A percentile compares a stretch with the other conserved stretches of the same genome.
phyloP scores from a whole-genome alignment of 35 echinoderm and acorn worm genomes.

The Ophiothrix spiculata region DNA sequence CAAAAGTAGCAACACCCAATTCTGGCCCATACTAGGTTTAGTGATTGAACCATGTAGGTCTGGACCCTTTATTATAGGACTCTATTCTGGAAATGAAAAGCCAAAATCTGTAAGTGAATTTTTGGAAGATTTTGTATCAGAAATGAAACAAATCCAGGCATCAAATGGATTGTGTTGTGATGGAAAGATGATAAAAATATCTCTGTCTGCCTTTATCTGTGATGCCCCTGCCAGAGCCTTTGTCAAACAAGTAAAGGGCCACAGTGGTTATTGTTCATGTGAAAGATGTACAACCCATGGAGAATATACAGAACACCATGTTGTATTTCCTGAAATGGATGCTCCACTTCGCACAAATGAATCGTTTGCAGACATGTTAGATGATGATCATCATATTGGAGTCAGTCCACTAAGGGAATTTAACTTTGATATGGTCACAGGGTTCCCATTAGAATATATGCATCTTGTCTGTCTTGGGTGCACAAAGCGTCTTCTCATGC shows the following conservation, averaged over 20 bases:
- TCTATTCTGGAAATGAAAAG: conserved; percentile 50
- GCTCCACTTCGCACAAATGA: conserved; percentile 30
- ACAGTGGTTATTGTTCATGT: conserved; percentile 55
- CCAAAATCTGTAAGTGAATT: conserved; percentile 34
- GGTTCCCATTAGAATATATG: conserved; percentile 74
- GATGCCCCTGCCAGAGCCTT: conserved; percentile 69
- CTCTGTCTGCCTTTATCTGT: conserved; percentile 60
- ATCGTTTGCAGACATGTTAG: neutral
- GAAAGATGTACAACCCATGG: conserved; percentile 49
- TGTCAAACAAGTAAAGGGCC: conserved; percentile 43
- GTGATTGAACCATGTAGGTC: neutral
- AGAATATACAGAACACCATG: neutral
- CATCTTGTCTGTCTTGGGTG: conserved; percentile 71
- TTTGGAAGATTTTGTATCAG: conserved; percentile 47
- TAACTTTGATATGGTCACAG: neutral
- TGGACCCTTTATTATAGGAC: conserved; percentile 39
- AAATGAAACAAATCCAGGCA: conserved; percentile 18
- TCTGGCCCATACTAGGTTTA: conserved; percentile 65
- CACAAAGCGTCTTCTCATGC: conserved; percentile 20
- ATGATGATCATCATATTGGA: conserved; percentile 47
- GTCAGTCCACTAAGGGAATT: conserved; percentile 21
- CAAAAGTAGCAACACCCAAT: conserved; percentile 37
- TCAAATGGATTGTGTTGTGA: conserved; percentile 18
- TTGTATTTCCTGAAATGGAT: conserved; percentile 33
- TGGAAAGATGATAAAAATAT: conserved; percentile 15